Percentiles rank a stretch among this genome's conserved stretches.
Evolutionary conservation across 1,140 invertebrate species (phyloP).

Genomic region (Planococcus citri): DNA sequence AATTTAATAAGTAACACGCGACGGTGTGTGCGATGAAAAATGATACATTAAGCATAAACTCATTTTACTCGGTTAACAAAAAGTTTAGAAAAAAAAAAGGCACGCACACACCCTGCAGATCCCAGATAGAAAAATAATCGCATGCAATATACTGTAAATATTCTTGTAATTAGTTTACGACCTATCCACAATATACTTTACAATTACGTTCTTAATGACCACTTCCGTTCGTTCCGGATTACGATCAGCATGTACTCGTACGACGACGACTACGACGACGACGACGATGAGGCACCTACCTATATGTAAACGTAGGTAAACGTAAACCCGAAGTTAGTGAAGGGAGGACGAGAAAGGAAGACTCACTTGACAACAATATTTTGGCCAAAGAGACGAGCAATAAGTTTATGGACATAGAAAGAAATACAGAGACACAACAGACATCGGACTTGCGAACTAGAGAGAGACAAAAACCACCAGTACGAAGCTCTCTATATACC

Average conservation of each 20-base stretch:
- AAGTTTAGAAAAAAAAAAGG: too few relatives aligned
- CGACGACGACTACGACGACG: too few relatives aligned
- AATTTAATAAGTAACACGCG: neutral
- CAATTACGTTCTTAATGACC: neutral
- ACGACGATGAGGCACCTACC: too few relatives aligned
- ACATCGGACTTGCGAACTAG: neutral
- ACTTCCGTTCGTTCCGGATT: neutral
- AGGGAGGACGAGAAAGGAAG: neutral
- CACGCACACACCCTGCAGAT: too few relatives aligned
- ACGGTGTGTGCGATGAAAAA: neutral
- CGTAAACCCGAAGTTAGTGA: too few relatives aligned
- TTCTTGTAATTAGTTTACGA: neutral
- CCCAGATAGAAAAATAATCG: neutral
- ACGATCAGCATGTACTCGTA: neutral
- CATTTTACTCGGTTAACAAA: neutral
- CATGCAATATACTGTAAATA: neutral
- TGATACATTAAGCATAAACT: neutral
- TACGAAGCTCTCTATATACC: too few relatives aligned
- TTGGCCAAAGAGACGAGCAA: neutral
- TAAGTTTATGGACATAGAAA: too few relatives aligned
- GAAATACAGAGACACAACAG: too few relatives aligned
- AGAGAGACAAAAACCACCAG: neutral
- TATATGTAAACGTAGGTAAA: too few relatives aligned
- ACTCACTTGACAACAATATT: neutral
- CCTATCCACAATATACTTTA: slow-evolving; percentile 6